Conservation (phyloP, 2,113 vertebrate species). For the Channa maculata region DNA sequence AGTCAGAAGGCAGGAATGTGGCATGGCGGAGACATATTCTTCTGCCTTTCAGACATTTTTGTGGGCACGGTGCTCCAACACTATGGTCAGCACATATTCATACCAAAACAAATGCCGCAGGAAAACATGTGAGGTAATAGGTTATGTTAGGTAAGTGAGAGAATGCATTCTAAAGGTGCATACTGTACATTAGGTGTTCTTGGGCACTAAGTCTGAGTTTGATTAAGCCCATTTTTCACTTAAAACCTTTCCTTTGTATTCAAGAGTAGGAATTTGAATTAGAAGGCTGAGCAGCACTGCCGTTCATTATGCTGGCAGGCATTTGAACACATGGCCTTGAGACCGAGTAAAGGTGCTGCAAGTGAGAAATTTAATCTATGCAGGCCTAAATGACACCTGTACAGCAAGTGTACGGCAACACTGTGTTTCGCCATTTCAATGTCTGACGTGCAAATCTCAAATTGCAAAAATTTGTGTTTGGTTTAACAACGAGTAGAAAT, state of each 20-base stretch:
- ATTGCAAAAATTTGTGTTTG: constrained; percentile 11
- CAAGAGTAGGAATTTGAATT: constrained; percentile 15
- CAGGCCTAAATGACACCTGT: constrained; percentile 31
- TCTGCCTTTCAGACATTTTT: constrained; percentile 43
- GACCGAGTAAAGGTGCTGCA: constrained; percentile 26
- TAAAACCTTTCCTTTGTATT: constrained; percentile 20
- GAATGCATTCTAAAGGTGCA: not conserved
- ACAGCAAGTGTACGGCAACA: not conserved
- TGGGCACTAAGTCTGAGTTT: constrained; percentile 10
- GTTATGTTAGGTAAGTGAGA: constrained; percentile 26
- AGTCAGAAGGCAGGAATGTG: constrained; percentile 72
- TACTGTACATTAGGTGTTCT: not conserved
- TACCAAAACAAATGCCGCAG: constrained; percentile 1
- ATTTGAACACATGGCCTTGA: constrained; percentile 41
- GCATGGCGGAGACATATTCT: constrained; percentile 43
- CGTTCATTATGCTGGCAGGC: constrained; percentile 29
- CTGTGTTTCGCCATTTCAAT: not conserved
- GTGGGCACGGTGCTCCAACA: constrained; percentile 55
- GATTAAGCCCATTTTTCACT: constrained; percentile 19
- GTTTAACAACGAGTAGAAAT: not conserved
- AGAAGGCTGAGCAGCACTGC: constrained; percentile 21
- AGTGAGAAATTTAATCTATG: constrained; percentile 25
- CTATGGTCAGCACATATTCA: constrained; percentile 10
- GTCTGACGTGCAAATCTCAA: not conserved
- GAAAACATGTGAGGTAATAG: constrained; percentile 7